Conservation (phyloP, 2,888 invertebrate species). For the Caenorhabditis zanzibari region DNA sequence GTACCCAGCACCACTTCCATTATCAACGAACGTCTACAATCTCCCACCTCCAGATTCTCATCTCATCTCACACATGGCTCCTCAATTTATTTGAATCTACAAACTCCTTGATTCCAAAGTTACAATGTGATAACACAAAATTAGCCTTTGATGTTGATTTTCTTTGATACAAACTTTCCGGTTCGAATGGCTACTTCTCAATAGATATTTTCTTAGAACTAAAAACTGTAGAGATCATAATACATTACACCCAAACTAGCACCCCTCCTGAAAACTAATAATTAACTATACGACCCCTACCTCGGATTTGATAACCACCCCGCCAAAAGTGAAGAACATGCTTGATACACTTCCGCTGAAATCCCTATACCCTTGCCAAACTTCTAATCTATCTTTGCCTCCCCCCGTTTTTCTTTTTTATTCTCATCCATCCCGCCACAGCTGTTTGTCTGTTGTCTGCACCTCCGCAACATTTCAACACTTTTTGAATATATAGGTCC, state of each 20-base stretch:
- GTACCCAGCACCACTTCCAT: conserved; percentile 23
- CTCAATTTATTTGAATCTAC: conserved; percentile 36
- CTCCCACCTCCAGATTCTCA: conserved; percentile 45
- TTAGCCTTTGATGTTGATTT: conserved; percentile 14
- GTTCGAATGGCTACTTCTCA: conserved; percentile 11
- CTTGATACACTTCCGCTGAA: conserved; percentile 41
- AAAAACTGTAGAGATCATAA: conserved; percentile 6
- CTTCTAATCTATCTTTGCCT: conserved; percentile 12
- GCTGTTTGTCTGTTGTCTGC: conserved; percentile 24
- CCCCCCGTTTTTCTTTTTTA: background rate
- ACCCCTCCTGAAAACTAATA: background rate
- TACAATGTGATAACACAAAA: background rate
- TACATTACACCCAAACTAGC: background rate
- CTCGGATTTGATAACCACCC: conserved; percentile 14
- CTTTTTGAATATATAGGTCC: conserved; percentile 44
- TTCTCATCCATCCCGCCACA: background rate
- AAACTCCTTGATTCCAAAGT: background rate
- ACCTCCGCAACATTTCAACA: conserved; percentile 41
- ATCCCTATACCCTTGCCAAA: conserved; percentile 28
- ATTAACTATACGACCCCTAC: conserved; percentile 16
- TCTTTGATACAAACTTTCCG: conserved; percentile 10
- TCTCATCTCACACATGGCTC: conserved; percentile 36
- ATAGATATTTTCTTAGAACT: conserved; percentile 1
- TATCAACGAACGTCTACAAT: conserved; percentile 45
- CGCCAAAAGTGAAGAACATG: conserved; percentile 26